phyloP scores from a whole-genome alignment of 2,888 invertebrate species.

The Andrena marginata region DNA sequence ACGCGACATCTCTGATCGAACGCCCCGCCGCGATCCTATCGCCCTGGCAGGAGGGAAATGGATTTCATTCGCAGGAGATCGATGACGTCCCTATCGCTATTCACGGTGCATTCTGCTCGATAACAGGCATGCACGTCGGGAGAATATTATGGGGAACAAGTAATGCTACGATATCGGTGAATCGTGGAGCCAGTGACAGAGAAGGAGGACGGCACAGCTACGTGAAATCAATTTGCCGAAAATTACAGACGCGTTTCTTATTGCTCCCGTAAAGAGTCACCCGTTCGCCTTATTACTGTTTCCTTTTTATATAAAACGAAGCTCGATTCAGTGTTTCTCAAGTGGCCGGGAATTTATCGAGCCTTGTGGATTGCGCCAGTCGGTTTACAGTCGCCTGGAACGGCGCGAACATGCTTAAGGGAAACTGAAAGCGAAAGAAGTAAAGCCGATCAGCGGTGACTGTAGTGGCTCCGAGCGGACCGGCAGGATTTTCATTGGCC shows the following conservation, averaged over 20 bases:
- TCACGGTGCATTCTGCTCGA: not conserved
- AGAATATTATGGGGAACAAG: not conserved
- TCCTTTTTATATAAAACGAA: not conserved
- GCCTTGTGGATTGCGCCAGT: not conserved
- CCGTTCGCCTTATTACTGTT: not conserved
- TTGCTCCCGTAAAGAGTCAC: not conserved
- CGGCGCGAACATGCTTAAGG: not conserved
- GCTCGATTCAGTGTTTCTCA: too few relatives aligned
- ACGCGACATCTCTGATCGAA: conserved; percentile 29
- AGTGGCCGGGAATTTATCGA: not conserved
- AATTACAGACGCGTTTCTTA: not conserved
- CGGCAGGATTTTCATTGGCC: conserved; percentile 35
- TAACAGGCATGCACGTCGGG: not conserved
- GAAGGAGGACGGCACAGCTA: not conserved
- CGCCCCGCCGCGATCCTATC: conserved; percentile 30
- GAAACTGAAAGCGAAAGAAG: not conserved
- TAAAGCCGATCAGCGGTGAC: not conserved
- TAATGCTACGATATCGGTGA: not conserved
- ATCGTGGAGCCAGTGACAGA: too few relatives aligned
- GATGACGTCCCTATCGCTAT: conserved; percentile 29
- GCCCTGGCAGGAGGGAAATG: conserved; percentile 45
- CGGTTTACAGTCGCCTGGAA: not conserved
- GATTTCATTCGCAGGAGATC: conserved; percentile 48
- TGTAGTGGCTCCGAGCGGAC: not conserved
- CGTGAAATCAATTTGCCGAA: not conserved